Evolutionary conservation across 2,113 vertebrate species (phyloP).

Genomic region (Plecotus auritus): DNA sequence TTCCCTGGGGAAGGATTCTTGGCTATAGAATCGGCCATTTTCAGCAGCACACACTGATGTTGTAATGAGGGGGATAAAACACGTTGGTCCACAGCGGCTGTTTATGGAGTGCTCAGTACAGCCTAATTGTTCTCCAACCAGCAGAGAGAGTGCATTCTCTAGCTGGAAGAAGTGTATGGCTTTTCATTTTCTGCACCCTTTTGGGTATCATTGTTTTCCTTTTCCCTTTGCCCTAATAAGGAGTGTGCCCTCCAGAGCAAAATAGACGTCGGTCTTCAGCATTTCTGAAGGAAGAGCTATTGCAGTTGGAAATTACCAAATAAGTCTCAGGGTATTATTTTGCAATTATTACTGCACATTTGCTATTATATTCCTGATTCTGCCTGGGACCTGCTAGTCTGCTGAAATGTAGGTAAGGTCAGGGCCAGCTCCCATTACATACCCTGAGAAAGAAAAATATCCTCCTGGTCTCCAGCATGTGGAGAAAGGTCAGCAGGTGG

Average conservation of each 20-base stretch:
- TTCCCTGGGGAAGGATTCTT: not conserved
- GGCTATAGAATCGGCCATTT: not conserved
- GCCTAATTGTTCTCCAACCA: not conserved
- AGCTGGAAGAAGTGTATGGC: not conserved
- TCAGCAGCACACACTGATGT: not conserved
- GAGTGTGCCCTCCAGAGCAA: not conserved
- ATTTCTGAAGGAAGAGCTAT: not conserved
- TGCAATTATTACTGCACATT: not conserved
- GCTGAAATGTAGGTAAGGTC: not conserved
- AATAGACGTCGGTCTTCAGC: not conserved
- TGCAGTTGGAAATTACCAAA: not conserved
- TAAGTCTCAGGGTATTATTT: not conserved
- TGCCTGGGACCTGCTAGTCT: not conserved
- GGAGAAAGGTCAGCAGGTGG: not conserved
- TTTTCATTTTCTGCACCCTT: not conserved
- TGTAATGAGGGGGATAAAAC: not conserved
- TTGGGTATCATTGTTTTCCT: not conserved
- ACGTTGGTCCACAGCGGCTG: rapidly evolving
- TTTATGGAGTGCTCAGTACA: rapidly evolving
- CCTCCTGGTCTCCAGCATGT: rapidly evolving
- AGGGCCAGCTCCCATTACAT: not conserved
- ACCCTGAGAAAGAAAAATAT: no score
- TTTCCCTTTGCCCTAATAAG: not conserved
- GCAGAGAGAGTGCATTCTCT: not conserved
- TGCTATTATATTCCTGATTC: not conserved